These are phyloP conservation scores for Anguilla rostrata DNA, from an alignment of 2,113 vertebrate species.

Conservation along the genomic window DNA sequence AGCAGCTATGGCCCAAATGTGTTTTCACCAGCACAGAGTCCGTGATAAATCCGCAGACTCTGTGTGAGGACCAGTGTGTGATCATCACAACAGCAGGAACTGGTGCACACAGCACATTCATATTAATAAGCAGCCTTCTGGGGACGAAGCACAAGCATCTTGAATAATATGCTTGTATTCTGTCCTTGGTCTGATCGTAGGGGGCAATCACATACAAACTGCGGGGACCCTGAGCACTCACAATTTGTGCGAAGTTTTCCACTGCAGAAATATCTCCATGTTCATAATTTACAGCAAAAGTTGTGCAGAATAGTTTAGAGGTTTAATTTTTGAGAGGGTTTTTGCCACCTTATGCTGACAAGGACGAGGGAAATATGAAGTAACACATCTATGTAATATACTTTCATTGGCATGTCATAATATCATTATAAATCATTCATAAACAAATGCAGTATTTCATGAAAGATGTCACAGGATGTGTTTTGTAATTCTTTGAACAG, in stretches of 20 bases:
- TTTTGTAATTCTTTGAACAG: too few relatives aligned
- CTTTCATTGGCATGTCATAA: not conserved
- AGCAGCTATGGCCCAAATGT: not conserved
- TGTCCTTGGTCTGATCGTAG: not conserved
- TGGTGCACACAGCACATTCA: not conserved
- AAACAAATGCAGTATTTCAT: not conserved
- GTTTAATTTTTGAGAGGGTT: too few relatives aligned
- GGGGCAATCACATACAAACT: not conserved
- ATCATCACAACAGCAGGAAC: not conserved
- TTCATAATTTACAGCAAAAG: too few relatives aligned
- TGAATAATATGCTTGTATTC: not conserved
- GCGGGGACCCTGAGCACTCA: too few relatives aligned
- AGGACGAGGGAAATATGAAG: too few relatives aligned
- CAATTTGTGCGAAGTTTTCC: too few relatives aligned
- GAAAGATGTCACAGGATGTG: too few relatives aligned
- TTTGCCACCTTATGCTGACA: too few relatives aligned
- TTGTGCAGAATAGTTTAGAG: too few relatives aligned
- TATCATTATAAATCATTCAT: not conserved
- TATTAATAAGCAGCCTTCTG: not conserved
- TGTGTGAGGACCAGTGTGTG: not conserved
- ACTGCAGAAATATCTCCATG: too few relatives aligned
- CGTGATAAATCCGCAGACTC: not conserved
- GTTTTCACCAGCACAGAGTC: too few relatives aligned
- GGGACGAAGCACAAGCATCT: not conserved
- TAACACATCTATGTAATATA: not conserved